These are phyloP conservation scores for Iguana delicatissima DNA, from an alignment of 2,797 vertebrate species.

Conservation along the genomic window DNA sequence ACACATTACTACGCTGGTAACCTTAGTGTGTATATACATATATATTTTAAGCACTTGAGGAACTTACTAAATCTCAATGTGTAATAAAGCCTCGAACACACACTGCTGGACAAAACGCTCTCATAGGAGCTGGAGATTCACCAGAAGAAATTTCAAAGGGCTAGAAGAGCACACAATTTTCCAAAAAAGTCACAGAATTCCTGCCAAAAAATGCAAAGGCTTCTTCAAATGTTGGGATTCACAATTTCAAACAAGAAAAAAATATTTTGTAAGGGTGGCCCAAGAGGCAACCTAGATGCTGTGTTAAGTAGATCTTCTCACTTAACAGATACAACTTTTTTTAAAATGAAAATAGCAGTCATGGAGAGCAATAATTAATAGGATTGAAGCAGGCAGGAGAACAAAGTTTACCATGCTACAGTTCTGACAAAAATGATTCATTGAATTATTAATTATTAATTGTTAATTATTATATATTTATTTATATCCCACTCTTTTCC, in stretches of 20 bases:
- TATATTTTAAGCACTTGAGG: too few species aligned
- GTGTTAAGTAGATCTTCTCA: background rate
- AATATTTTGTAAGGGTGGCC: background rate
- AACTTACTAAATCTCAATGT: background rate
- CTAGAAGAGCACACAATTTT: background rate
- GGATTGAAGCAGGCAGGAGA: background rate
- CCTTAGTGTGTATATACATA: background rate
- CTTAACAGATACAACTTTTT: background rate
- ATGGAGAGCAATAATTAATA: background rate
- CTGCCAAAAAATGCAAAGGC: background rate
- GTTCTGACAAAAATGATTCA: background rate
- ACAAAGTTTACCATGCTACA: background rate
- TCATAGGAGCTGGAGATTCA: background rate
- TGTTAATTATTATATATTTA: too few species aligned
- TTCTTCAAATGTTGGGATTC: background rate
- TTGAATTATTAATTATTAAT: too few species aligned
- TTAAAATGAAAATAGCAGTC: background rate
- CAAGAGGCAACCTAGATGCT: background rate
- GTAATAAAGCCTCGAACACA: background rate
- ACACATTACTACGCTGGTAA: background rate
- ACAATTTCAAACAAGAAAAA: background rate
- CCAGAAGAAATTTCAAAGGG: background rate
- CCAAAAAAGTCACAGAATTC: background rate
- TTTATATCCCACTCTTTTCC: too few species aligned
- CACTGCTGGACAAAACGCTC: background rate